phyloP scores from a whole-genome alignment of 1,140 invertebrate species.

The Leptoteleia sp. region DNA sequence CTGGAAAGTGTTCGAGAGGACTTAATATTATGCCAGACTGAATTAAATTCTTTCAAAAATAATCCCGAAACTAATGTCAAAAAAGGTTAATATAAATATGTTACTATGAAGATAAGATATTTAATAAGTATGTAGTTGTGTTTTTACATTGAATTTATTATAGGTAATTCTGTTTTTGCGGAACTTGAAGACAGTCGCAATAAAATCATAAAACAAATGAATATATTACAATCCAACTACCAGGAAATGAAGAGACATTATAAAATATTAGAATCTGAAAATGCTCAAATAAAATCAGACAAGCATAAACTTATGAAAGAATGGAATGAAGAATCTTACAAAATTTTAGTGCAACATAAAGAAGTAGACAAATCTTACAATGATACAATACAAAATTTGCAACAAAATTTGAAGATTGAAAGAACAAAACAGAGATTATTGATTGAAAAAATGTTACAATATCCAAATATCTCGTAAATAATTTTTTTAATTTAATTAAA shows the following conservation, averaged over 20 bases:
- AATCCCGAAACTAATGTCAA: constrained; percentile 52
- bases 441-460: constrained; percentile 33
- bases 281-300: constrained; percentile 76
- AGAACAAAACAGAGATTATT: constrained; percentile 58
- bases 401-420: constrained; percentile 69
- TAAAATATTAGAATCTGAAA: constrained; percentile 76
- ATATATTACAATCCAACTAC: constrained; percentile 75
- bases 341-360: constrained; percentile 61
- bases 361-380: constrained; percentile 70
- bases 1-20: constrained; percentile 68
- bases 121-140: too few species aligned
- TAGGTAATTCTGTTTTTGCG: constrained; percentile 82
- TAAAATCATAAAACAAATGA: constrained; percentile 75
- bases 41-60: constrained; percentile 65
- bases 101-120: background rate
- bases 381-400: constrained; percentile 67
- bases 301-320: constrained; percentile 70
- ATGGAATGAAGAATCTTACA: constrained; percentile 63
- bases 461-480: constrained; percentile 49
- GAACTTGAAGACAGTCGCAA: constrained; percentile 82
- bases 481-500: too few species aligned
- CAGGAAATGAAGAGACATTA: constrained; percentile 76
- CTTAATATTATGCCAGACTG: constrained; percentile 62
- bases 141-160: background rate
- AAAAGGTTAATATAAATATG: constrained; percentile 65